Evolutionary conservation across 1,140 invertebrate species (phyloP).

Genomic region (Rhyzopertha dominica): DNA sequence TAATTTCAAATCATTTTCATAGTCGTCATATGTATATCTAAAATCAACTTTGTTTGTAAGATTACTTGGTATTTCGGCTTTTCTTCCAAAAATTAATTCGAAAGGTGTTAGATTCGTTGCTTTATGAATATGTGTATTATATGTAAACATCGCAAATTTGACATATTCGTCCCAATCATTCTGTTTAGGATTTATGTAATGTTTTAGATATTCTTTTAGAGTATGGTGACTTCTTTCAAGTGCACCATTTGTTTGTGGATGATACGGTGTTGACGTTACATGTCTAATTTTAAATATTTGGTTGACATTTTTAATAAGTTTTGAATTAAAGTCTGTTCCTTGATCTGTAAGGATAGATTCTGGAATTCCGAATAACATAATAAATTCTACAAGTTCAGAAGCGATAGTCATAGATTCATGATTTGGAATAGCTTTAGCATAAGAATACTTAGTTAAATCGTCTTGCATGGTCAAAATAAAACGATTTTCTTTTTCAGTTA

Average conservation of each 20-base stretch:
- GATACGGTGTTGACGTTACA: conserved; percentile 23
- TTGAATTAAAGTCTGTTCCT: conserved; percentile 29
- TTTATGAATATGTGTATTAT: conserved; percentile 38
- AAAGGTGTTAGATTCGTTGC: conserved; percentile 31
- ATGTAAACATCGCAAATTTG: conserved; percentile 40
- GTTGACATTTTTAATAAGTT: conserved; percentile 24
- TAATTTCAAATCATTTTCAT: conserved; percentile 22
- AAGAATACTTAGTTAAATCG: conserved; percentile 33
- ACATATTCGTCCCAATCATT: conserved; percentile 43
- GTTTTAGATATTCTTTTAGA: conserved; percentile 43
- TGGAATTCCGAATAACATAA: conserved; percentile 35
- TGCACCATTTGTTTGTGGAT: conserved; percentile 39
- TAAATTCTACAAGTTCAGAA: conserved; percentile 27
- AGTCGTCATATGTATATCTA: conserved; percentile 31
- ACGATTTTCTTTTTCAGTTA: conserved; percentile 27
- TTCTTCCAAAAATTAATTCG: conserved; percentile 31
- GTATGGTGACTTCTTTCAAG: conserved; percentile 42
- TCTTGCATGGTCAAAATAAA: conserved; percentile 39
- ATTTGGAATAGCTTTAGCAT: conserved; percentile 24
- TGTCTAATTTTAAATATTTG: conserved; percentile 35
- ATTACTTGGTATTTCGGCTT: conserved; percentile 9
- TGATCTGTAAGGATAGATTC: conserved; percentile 35
- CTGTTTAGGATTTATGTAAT: conserved; percentile 40
- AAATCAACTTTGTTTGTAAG: conserved; percentile 16
- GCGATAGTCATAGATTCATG: conserved; percentile 29